Evolutionary conservation across 2,888 invertebrate genomes (phyloP).

Genomic region (Xiphydria camelus): DNA sequence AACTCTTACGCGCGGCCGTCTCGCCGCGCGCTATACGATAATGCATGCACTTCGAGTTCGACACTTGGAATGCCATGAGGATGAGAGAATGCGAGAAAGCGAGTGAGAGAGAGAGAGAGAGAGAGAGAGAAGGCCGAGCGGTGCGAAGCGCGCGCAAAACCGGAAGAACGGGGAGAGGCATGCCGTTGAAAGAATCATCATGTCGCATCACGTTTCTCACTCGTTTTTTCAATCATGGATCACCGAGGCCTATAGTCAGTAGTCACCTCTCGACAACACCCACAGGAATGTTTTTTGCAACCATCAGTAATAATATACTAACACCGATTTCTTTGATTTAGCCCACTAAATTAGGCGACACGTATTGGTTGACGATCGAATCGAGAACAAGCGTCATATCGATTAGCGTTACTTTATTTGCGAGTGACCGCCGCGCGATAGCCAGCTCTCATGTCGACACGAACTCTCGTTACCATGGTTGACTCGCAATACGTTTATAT

Average conservation of each 20-base stretch:
- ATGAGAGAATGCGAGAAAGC: no score
- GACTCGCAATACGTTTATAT: no score
- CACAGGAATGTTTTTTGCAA: not conserved
- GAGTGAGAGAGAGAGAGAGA: no score
- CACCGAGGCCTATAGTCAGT: not conserved
- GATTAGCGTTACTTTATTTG: no score
- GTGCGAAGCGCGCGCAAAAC: no score
- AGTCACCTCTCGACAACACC: not conserved
- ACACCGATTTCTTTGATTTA: not conserved
- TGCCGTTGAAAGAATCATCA: slow-evolving; percentile 28
- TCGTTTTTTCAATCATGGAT: not conserved
- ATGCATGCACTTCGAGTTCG: slow-evolving; percentile 30
- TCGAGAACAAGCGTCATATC: not conserved
- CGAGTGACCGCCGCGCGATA: no score
- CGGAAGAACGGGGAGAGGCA: slow-evolving; percentile 28
- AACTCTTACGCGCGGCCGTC: not conserved
- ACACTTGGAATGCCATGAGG: slow-evolving; percentile 30
- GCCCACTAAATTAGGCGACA: not conserved
- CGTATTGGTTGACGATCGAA: not conserved
- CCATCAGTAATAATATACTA: not conserved
- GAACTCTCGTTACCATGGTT: no score
- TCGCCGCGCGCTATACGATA: not conserved
- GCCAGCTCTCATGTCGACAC: no score
- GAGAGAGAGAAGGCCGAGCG: no score
- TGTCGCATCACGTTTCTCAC: no score